Evolutionary conservation across 2,113 vertebrate species (phyloP).

Genomic region (Agelaius phoeniceus): DNA sequence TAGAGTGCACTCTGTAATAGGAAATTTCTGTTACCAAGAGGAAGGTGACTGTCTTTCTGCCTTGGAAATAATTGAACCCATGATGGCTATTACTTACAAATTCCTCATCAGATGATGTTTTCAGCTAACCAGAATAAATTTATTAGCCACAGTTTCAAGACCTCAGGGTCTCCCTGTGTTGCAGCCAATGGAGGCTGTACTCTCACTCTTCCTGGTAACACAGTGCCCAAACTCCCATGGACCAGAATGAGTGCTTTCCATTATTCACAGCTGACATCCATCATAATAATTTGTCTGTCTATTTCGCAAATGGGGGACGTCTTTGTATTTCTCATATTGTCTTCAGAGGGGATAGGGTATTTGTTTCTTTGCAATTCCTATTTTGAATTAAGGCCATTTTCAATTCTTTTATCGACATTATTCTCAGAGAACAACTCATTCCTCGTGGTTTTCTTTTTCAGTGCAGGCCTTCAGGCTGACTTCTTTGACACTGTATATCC

Average conservation of each 20-base stretch:
- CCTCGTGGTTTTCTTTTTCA: neutral
- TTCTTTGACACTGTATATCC: neutral
- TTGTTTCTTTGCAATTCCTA: neutral
- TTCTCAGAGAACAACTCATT: neutral
- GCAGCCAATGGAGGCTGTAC: neutral
- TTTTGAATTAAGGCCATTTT: slow-evolving; percentile 22
- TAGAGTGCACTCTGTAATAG: neutral
- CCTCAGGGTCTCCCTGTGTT: neutral
- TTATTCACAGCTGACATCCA: neutral
- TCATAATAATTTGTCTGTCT: slow-evolving; percentile 30
- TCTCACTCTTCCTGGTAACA: neutral
- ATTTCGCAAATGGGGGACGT: neutral
- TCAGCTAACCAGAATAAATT: slow-evolving; percentile 16
- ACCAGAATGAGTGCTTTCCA: neutral
- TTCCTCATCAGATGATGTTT: neutral
- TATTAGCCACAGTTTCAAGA: neutral
- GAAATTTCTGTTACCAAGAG: neutral
- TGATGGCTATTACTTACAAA: neutral
- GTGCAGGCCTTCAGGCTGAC: neutral
- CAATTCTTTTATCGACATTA: neutral
- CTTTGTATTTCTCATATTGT: slow-evolving; percentile 15
- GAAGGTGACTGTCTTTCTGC: neutral
- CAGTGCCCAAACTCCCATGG: neutral
- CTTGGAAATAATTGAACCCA: neutral
- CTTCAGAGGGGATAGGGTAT: neutral